Percentiles rank a stretch among this genome's conserved stretches.
phyloP scores from a whole-genome alignment of 2,797 vertebrate genomes.

The Rhynchonycteris naso region DNA sequence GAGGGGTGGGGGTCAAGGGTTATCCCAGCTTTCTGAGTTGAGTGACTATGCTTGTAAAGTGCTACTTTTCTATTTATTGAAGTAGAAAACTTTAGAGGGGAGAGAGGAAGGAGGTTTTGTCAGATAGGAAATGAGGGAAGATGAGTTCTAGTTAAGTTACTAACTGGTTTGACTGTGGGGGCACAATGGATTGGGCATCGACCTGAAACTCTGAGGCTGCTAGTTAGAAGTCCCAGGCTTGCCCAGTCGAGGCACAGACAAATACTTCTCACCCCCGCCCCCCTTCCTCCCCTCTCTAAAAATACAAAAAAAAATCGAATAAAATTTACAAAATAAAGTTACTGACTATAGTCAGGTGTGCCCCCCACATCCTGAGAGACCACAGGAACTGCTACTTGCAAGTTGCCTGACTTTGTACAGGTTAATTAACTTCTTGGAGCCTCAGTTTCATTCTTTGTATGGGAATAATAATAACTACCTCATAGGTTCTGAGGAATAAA shows the following conservation, averaged over 20 bases:
- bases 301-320: too few relatives aligned
- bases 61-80: not conserved
- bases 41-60: not conserved
- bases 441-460: slow-evolving; percentile 12
- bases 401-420: not conserved
- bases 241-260: too few relatives aligned
- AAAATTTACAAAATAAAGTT: not conserved
- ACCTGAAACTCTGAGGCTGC: too few relatives aligned
- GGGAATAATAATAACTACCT: not conserved
- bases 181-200: too few relatives aligned
- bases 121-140: not conserved
- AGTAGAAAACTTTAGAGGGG: not conserved
- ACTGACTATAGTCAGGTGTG: not conserved
- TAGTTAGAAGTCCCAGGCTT: too few relatives aligned
- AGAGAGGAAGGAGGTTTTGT: not conserved
- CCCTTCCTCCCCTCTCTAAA: too few relatives aligned
- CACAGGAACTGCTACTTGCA: not conserved
- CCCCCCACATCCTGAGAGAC: not conserved
- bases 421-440: slow-evolving; percentile 3
- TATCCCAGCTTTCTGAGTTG: not conserved
- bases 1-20: not conserved
- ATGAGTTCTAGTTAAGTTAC: not conserved
- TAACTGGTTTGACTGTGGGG: not conserved
- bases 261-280: too few relatives aligned
- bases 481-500: not conserved